Percentiles rank a stretch among this genome's conserved stretches.
Conservation (phyloP, 2,888 invertebrate genomes). For the Epinotia nisella region DNA sequence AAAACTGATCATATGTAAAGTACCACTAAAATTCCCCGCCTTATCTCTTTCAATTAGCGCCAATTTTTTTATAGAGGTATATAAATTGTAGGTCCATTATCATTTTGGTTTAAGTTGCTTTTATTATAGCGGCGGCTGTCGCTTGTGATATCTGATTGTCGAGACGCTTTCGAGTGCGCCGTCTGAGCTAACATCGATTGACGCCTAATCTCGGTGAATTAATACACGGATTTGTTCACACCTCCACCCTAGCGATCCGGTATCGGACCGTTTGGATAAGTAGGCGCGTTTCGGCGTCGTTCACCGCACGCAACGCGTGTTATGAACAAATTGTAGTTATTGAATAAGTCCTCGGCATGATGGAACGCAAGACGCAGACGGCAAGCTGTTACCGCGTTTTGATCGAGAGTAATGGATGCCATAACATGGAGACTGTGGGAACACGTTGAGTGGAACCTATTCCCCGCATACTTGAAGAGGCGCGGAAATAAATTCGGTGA, state of each 20-base stretch:
- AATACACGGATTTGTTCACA: conserved; percentile 61
- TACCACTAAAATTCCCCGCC: conserved; percentile 19
- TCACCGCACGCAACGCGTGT: conserved; percentile 58
- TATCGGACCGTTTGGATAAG: conserved; percentile 57
- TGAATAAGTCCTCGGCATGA: conserved; percentile 59
- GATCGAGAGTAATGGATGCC: conserved; percentile 63
- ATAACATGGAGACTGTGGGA: conserved; percentile 63
- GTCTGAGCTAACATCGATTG: conserved; percentile 48
- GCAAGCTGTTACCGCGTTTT: conserved; percentile 62
- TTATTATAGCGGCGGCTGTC: neutral
- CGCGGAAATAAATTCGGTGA: conserved; percentile 51
- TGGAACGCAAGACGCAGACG: conserved; percentile 60
- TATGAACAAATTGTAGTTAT: conserved; percentile 61
- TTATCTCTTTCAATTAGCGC: conserved; percentile 26
- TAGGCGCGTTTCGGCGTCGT: conserved; percentile 60
- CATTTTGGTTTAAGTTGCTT: neutral
- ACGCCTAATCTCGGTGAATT: conserved; percentile 61
- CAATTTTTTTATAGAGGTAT: neutral
- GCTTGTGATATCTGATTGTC: conserved; percentile 1
- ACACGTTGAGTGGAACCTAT: conserved; percentile 58
- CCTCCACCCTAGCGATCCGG: conserved; percentile 54
- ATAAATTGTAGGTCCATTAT: conserved; percentile 12
- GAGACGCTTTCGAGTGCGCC: neutral
- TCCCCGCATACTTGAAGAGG: conserved; percentile 54
- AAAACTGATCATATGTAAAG: conserved; percentile 36